Base-by-base conservation (phyloP, 2,888 invertebrate genomes). In the Cancer borealis region DNA sequence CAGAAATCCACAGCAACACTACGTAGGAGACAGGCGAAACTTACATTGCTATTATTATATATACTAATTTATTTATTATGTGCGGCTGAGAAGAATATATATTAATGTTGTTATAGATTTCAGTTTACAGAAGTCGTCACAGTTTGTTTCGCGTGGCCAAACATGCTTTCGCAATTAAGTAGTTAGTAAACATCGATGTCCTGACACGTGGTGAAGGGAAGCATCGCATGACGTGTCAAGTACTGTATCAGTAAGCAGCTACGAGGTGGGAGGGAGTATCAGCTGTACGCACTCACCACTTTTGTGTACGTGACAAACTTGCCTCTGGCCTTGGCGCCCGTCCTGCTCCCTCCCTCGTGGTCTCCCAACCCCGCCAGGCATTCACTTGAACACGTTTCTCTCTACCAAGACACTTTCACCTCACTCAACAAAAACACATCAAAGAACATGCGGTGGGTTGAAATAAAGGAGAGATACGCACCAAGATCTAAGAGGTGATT, bases 231-330 rank as follows among this genome's bases (percentile, higher is more conserved):
- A 66, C 66, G 66, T 66, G n/a, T 10, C 54, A 12, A 54, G 54
- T 54, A 54, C 2, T 54, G 54, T 17, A 17, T n/a, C n/a, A n/a
- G 66, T 6, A n/a, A 66, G 66, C 66, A n/a, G 66, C 14, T 66
- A 66, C 66, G 66, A n/a, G 66, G 66, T 6, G n/a, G n/a, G 66
- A n/a, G n/a, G 26, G 79, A 10, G 30, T 79, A 30, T 79, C 30
- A 10, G 30, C 8, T 12, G 26, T 30, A 79, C 26, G 10, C 79
- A 30, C 79, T 30, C 30, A 30, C 30, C 79, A 30, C 12, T 30
- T 21, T 79, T 79, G 79, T 79, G 79, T 79, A 79, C 79, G 79
- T 79, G 79, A 79, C 79, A 79, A 30, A 30, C 30, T 79, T 10
- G 12, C 79, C 14, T 10, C 79, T 30, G 79, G 26, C 79, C 79